Evolutionary conservation across 1,140 invertebrate species (phyloP), one percentile per base, ranked within the genome.

Genomic region (Tetranychus cinnabarinus): DNA sequence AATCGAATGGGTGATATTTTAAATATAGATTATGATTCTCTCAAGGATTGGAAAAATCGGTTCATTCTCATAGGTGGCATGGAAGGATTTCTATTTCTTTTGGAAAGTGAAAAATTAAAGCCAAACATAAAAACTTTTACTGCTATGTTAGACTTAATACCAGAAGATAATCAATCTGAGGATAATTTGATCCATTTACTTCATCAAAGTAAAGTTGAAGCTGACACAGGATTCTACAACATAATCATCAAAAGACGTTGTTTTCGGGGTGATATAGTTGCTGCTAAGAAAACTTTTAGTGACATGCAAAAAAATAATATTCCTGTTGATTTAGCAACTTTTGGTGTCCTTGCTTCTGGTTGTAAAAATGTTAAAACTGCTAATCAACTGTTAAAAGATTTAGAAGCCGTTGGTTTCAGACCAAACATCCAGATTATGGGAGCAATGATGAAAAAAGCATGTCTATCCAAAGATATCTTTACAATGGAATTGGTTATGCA

Each of bases 191-290:
- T 86, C 6, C 63, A 68, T 46, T 68, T 76, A 34, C 78, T 88
- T 68, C 76, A 78, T 58, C 68, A 72, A 58, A 70, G 74, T 45
- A 72, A 76, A 13, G 68, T 88, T 0, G 76, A 75, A 66, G 72
- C 80, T 0, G 87, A 92, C 72, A 78, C 84, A 46, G 80, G 81
- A 68, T 88, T 91, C 69, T 88, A 80, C 66, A 95, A 92, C 72
- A 78, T 84, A 69, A 72, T 92, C 15, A 89, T 93, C 56, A 86
- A 83, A 67, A 85, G 80, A 68, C 76, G 84, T 59, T 80, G 78
- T 67, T 72, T 79, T 62, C 72, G 83, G 65, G 71, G 71, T 58
- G 79, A 85, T 67, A 81, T 80, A 70, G 71, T 76, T 59, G 73
- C 70, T 67, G 85, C 82, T 35, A 77, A 78, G 72, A 72, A 76